Conservation (phyloP, 2,797 vertebrate species). For the Carduelis carduelis region DNA sequence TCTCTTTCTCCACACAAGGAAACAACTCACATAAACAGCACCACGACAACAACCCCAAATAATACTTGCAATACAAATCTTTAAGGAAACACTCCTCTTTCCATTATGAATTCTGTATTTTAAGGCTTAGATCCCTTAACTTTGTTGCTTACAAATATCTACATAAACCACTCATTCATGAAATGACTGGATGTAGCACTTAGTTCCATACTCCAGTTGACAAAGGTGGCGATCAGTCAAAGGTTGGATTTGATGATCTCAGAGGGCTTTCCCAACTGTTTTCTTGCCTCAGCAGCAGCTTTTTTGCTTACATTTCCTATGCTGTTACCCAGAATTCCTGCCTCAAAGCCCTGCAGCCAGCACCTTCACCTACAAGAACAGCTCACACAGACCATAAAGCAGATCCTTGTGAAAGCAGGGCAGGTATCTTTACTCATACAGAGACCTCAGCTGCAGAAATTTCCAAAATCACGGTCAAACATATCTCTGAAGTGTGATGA, state of each 20-base stretch:
- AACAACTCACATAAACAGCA: neutral
- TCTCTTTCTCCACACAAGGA: neutral
- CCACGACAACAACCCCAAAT: accelerated
- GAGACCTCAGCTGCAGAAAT: neutral
- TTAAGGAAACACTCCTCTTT: accelerated
- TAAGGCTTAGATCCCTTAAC: neutral
- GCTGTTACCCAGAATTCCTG: neutral
- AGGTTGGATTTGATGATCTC: neutral
- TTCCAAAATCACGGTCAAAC: neutral
- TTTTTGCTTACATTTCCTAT: neutral
- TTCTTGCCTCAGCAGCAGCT: neutral
- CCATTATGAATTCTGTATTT: neutral
- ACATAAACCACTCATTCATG: accelerated
- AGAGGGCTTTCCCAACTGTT: neutral
- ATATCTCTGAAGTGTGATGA: neutral
- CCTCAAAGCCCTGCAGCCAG: neutral
- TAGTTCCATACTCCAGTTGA: neutral
- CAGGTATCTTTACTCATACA: neutral
- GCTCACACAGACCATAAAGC: neutral
- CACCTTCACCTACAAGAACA: neutral
- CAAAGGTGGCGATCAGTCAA: neutral
- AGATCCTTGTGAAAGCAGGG: neutral
- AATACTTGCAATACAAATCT: accelerated
- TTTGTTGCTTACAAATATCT: neutral
- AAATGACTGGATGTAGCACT: neutral